Conservation (phyloP, 2,797 vertebrate genomes). For the Triplophysa bombifrons region DNA sequence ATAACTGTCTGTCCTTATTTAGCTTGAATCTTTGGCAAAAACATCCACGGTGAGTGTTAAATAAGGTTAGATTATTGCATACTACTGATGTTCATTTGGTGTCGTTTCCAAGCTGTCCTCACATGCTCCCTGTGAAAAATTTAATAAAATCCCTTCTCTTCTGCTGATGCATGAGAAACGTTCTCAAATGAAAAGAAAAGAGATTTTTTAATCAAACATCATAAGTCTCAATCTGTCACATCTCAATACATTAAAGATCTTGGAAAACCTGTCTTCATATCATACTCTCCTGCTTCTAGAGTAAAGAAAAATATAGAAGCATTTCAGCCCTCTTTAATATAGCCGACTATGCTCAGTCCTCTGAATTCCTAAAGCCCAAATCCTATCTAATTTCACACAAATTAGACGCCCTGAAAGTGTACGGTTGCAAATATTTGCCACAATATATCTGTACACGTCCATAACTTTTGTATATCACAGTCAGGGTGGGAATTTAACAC, state of each 20-base stretch:
- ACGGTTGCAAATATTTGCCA: background rate
- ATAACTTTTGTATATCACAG: background rate
- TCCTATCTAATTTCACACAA: constrained; percentile 7
- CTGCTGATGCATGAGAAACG: constrained; percentile 23
- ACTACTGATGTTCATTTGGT: background rate
- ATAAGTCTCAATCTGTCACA: background rate
- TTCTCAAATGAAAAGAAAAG: constrained; percentile 15
- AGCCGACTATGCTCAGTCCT: background rate
- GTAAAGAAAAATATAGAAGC: background rate
- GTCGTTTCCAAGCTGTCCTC: background rate
- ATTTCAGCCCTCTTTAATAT: background rate
- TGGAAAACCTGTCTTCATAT: constrained; percentile 15
- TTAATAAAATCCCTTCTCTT: background rate
- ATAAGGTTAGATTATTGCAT: background rate
- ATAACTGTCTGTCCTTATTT: constrained; percentile 8
- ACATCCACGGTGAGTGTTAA: background rate
- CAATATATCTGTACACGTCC: background rate
- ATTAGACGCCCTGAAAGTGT: constrained; percentile 4
- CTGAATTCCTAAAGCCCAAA: constrained; percentile 1
- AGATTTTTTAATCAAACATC: constrained; percentile 7
- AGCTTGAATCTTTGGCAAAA: background rate
- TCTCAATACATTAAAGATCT: constrained; percentile 33
- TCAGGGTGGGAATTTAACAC: background rate
- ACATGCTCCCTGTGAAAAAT: background rate
- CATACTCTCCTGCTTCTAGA: constrained; percentile 4